phyloP scores from a whole-genome alignment of 2,797 vertebrate genomes.

The Chaetodon trifasciatus region DNA sequence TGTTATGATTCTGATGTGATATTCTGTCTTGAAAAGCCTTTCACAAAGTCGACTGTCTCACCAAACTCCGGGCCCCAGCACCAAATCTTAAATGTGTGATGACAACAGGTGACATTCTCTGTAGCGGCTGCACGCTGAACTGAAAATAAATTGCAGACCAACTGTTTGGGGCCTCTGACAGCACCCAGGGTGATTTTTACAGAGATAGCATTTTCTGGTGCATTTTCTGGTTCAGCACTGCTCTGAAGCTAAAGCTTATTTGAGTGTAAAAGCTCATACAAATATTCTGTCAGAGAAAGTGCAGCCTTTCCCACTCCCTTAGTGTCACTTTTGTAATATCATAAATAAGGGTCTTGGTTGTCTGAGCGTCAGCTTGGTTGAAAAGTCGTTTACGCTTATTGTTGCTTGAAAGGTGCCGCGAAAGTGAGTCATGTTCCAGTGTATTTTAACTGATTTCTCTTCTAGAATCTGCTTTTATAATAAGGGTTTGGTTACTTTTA shows the following conservation, averaged over 20 bases:
- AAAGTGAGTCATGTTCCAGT: neutral
- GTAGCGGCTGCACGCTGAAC: slow-evolving; percentile 53
- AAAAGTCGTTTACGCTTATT: slow-evolving; percentile 20
- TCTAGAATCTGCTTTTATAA: neutral
- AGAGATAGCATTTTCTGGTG: slow-evolving; percentile 53
- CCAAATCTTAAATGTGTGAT: slow-evolving; percentile 43
- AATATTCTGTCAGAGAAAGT: slow-evolving; percentile 41
- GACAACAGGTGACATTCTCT: slow-evolving; percentile 67
- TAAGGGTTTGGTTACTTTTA: no score
- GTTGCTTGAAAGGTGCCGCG: slow-evolving; percentile 28
- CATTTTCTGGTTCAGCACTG: slow-evolving; percentile 58
- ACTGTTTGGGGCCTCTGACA: slow-evolving; percentile 56
- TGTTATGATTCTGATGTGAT: slow-evolving; percentile 25
- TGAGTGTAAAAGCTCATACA: slow-evolving; percentile 58
- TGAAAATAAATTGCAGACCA: slow-evolving; percentile 56
- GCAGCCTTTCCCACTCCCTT: slow-evolving; percentile 12
- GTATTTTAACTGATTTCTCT: neutral
- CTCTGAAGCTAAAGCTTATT: slow-evolving; percentile 56
- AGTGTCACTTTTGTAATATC: slow-evolving; percentile 37
- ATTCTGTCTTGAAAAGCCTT: slow-evolving; percentile 17
- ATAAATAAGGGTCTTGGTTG: slow-evolving; percentile 21
- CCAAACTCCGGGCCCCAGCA: slow-evolving; percentile 10
- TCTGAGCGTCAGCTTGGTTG: slow-evolving; percentile 33
- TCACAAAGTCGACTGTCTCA: slow-evolving; percentile 3
- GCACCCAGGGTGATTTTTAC: slow-evolving; percentile 53